Evolutionary conservation across 2,113 vertebrate genomes (phyloP), one percentile per base, ranked within the genome.

Genomic region (Toxotes chatareus): DNA sequence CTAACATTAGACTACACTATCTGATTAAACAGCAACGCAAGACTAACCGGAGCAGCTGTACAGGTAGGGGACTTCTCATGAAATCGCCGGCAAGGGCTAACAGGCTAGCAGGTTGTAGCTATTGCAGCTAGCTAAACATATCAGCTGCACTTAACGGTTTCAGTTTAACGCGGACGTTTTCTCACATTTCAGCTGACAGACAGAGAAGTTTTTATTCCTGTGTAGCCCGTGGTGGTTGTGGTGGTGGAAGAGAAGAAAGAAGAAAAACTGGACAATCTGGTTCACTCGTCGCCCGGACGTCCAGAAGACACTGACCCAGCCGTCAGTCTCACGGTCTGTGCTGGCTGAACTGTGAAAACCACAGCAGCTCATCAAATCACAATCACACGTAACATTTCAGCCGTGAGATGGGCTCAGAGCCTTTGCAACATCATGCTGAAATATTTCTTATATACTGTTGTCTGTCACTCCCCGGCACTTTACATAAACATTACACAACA

Each of bases 31-130:
- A 73, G 47, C n/a, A 65, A 5, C 47, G n/a, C 31, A 49, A 42
- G 21, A 76, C 2, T 61, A 44, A 74, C 56, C 4, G 4, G 53
- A 66, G 10, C 16, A 4, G n/a, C 4, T 40, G 31, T 27, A 63
- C 79, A 86, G 91, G 91, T 93, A 90, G 47, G 77, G 1, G 14
- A 53, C n/a, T 38, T 40, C 5, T 27, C 2, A 38, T 68, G 7
- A 0, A 44, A 36, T 27, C 27, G 21, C 3, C 0, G 34, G 10
- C 21, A 8, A 40, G 9, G 55, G 57, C 64, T 76, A 53, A 27
- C 53, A 47, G 27, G 55, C 62, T 70, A 51, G 34, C n/a, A 47
- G 27, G 55, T 57, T 23, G 44, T 0, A 68, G 32, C 42, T 40
- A 3, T 10, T 0, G 7, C 5, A 63, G 49, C 12, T 57, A 57